Evolutionary conservation across 1,140 invertebrate species (phyloP).

Genomic region (Formica selysi): DNA sequence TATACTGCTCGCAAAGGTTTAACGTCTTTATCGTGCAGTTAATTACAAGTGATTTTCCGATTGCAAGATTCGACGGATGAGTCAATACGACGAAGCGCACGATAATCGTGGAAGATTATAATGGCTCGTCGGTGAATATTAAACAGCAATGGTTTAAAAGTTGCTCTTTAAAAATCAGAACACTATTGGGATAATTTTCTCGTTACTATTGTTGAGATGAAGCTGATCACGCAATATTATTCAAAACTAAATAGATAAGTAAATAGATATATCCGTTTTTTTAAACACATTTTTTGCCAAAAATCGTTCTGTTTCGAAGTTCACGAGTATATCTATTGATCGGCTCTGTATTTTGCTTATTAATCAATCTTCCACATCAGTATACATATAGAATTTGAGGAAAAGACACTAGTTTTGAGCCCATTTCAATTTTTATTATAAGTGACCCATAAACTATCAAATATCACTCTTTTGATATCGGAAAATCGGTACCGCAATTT

Average conservation of each 20-base stretch:
- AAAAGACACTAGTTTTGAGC: too few species aligned
- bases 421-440: too few species aligned
- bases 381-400: too few species aligned
- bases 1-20: background rate
- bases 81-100: background rate
- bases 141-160: background rate
- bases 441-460: too few species aligned
- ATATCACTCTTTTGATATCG: too few species aligned
- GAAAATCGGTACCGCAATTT: too few species aligned
- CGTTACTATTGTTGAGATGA: background rate
- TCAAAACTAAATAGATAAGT: background rate
- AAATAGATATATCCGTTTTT: background rate
- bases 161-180: slow-evolving; percentile 4
- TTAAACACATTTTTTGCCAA: background rate
- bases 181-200: background rate
- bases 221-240: background rate
- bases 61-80: background rate
- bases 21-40: background rate
- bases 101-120: background rate
- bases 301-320: too few species aligned
- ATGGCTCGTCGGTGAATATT: background rate
- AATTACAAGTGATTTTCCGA: slow-evolving; percentile 7
- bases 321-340: too few species aligned
- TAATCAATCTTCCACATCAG: too few species aligned
- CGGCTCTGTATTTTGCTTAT: too few species aligned